phyloP scores from a whole-genome alignment of 2,797 vertebrate species.

The Periparus ater region DNA sequence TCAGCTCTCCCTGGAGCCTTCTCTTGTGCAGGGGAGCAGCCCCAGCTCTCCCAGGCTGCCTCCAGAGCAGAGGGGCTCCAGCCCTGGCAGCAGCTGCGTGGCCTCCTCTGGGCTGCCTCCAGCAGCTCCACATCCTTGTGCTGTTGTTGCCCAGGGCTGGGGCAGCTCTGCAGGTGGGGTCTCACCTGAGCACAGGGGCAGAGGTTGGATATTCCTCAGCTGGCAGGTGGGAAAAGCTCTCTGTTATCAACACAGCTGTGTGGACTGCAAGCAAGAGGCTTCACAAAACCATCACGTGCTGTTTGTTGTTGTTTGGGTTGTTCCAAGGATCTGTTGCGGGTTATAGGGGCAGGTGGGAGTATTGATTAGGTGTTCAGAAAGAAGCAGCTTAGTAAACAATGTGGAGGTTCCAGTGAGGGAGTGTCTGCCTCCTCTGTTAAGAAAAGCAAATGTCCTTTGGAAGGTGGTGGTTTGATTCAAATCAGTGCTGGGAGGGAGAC shows the following conservation, averaged over 20 bases:
- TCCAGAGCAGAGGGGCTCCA: not conserved
- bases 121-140: not conserved
- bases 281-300: not conserved
- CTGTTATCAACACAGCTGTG: not conserved
- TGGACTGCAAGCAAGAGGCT: not conserved
- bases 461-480: not conserved
- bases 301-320: not conserved
- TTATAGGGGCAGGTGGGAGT: not conserved
- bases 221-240: not conserved
- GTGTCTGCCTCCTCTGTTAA: not conserved
- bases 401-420: not conserved
- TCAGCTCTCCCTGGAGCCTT: not conserved
- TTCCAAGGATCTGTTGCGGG: not conserved
- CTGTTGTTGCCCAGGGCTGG: not conserved
- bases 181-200: not conserved
- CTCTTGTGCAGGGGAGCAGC: not conserved
- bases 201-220: accelerated
- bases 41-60: not conserved
- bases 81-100: not conserved
- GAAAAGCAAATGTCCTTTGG: not conserved
- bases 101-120: not conserved
- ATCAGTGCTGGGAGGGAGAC: not conserved
- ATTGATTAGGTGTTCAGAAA: not conserved
- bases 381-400: not conserved
- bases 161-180: not conserved